phyloP scores from a whole-genome alignment of 1,140 invertebrate species.

The Pentalonia nigronervosa region DNA sequence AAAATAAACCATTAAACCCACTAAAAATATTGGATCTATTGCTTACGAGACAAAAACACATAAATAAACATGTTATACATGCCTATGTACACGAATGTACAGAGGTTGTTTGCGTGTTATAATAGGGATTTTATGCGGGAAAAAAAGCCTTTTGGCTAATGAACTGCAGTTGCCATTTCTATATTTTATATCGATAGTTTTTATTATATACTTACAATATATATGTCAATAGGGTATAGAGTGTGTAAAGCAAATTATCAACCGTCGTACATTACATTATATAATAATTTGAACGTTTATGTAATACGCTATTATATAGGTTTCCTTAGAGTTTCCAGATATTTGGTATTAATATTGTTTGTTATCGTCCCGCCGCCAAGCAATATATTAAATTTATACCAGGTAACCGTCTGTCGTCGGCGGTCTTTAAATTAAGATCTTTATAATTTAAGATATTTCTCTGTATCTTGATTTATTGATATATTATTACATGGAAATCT shows the following conservation, averaged over 20 bases:
- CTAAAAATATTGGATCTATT: neutral
- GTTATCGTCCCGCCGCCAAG: neutral
- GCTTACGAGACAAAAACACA: neutral
- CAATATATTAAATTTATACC: neutral
- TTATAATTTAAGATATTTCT: neutral
- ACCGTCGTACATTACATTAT: neutral
- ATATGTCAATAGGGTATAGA: neutral
- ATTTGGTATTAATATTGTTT: neutral
- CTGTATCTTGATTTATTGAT: neutral
- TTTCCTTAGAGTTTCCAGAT: neutral
- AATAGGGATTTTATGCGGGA: neutral
- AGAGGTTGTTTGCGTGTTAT: neutral
- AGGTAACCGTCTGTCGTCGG: neutral
- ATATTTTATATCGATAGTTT: neutral
- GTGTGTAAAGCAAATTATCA: neutral
- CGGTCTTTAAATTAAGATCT: neutral
- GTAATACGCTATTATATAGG: neutral
- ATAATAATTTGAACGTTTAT: neutral
- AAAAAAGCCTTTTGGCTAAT: neutral
- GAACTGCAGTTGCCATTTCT: neutral
- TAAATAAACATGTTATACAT: neutral
- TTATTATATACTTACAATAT: neutral
- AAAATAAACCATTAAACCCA: constrained; percentile 3
- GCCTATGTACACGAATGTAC: neutral
- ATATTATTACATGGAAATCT: neutral